Evolutionary conservation across 2,797 vertebrate genomes (phyloP).

Genomic region (Scomberomorus guttatus): DNA sequence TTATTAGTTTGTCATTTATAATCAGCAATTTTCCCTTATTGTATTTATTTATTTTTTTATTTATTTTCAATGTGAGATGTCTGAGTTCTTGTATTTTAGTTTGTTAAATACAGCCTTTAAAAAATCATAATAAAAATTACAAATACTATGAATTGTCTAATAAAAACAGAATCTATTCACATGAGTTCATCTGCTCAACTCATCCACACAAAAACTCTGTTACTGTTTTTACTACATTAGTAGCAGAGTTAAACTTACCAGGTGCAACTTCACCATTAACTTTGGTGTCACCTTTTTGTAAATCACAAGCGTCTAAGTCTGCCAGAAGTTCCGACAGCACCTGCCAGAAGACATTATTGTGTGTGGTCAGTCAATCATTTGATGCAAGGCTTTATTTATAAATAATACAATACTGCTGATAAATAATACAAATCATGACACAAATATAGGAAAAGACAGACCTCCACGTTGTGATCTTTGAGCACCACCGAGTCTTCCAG

Average conservation of each 20-base stretch:
- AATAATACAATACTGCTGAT: too few relatives aligned
- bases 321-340: conserved; percentile 94
- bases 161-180: too few relatives aligned
- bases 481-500: conserved; percentile 91
- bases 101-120: too few relatives aligned
- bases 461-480: conserved; percentile 95
- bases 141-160: too few relatives aligned
- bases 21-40: too few relatives aligned
- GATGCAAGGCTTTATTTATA: background rate
- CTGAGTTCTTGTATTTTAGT: too few relatives aligned
- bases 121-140: too few relatives aligned
- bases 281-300: conserved; percentile 79
- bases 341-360: conserved; percentile 75
- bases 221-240: background rate
- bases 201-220: too few relatives aligned
- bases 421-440: background rate
- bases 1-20: too few relatives aligned
- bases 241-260: conserved; percentile 81
- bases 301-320: conserved; percentile 89
- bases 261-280: conserved; percentile 88
- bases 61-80: too few relatives aligned
- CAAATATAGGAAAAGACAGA: conserved; percentile 67
- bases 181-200: too few relatives aligned
- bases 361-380: background rate
- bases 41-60: too few relatives aligned